These are phyloP conservation scores for Mesembrinibis cayennensis DNA, from an alignment of 2,113 vertebrate species.

Conservation along the genomic window DNA sequence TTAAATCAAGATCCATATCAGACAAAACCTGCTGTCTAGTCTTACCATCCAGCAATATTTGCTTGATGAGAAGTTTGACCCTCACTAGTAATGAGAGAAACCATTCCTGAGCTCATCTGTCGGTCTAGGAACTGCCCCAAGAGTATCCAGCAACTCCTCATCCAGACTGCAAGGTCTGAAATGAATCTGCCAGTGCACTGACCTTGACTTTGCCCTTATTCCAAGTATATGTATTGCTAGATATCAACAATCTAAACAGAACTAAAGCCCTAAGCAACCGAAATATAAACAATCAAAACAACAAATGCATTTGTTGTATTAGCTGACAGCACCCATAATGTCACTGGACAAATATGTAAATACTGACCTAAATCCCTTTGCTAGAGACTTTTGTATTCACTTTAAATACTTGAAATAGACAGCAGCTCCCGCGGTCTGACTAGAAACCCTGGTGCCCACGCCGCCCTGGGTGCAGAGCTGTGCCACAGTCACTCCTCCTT, in stretches of 20 bases:
- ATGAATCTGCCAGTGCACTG: constrained; percentile 29
- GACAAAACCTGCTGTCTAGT: background rate
- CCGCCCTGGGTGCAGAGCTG: background rate
- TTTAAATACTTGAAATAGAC: constrained; percentile 4
- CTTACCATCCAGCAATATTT: background rate
- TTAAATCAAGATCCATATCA: background rate
- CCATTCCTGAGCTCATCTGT: background rate
- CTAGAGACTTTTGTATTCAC: background rate
- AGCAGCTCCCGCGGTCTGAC: background rate
- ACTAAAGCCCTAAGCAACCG: constrained; percentile 61
- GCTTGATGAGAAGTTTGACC: background rate
- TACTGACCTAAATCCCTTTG: constrained; percentile 61
- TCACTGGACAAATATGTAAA: constrained; percentile 71
- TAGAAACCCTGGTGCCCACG: background rate
- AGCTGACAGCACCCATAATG: constrained; percentile 66
- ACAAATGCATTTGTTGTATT: constrained; percentile 64
- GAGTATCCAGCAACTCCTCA: constrained; percentile 12
- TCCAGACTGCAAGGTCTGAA: background rate
- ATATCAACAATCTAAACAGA: constrained; percentile 59
- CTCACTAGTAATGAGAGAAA: background rate
- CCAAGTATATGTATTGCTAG: constrained; percentile 35
- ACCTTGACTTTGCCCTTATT: constrained; percentile 52
- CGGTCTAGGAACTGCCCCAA: background rate
- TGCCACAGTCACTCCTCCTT: background rate
- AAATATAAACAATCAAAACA: constrained; percentile 66